Evolutionary conservation across 2,797 vertebrate species (phyloP).

Genomic region (Lithobates pipiens): DNA sequence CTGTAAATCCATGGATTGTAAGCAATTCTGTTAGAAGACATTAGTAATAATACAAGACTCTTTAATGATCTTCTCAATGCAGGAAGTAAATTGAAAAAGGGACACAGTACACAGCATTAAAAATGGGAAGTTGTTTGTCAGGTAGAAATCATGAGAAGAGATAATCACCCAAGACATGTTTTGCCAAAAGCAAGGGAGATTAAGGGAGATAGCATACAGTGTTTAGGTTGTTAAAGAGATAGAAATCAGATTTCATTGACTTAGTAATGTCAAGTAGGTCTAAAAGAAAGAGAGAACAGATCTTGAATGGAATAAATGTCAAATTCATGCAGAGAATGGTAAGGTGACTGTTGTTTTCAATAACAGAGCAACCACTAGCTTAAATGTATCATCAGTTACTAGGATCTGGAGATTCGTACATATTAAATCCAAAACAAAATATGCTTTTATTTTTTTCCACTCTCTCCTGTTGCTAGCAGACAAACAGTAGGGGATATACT

Average conservation of each 20-base stretch:
- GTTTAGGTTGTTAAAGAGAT: conserved; percentile 55
- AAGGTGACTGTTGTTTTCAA: conserved; percentile 3
- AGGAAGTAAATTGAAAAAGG: conserved; percentile 46
- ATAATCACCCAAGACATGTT: conserved; percentile 48
- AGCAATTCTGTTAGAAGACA: conserved; percentile 11
- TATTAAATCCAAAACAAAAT: too few species aligned
- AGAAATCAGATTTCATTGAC: conserved; percentile 57
- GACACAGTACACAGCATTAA: conserved; percentile 16
- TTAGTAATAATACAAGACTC: conserved; percentile 28
- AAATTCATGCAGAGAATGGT: background rate
- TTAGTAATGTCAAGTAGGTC: conserved; percentile 44
- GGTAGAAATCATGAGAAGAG: conserved; percentile 55
- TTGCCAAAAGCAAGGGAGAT: conserved; percentile 57
- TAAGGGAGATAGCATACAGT: conserved; percentile 50
- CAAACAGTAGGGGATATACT: too few species aligned
- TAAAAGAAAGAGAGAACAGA: conserved; percentile 1
- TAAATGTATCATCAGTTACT: background rate
- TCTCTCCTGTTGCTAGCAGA: too few species aligned
- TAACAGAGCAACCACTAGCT: background rate
- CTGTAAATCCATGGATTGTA: conserved; percentile 20
- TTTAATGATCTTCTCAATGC: conserved; percentile 48
- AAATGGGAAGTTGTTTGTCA: conserved; percentile 53
- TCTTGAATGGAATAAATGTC: conserved; percentile 22
- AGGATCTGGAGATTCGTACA: too few species aligned
- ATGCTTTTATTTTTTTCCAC: too few species aligned